Evolutionary conservation across 1,140 invertebrate genomes (phyloP), one percentile per base, ranked within the genome.

Genomic region (Drosophila carrolli): DNA sequence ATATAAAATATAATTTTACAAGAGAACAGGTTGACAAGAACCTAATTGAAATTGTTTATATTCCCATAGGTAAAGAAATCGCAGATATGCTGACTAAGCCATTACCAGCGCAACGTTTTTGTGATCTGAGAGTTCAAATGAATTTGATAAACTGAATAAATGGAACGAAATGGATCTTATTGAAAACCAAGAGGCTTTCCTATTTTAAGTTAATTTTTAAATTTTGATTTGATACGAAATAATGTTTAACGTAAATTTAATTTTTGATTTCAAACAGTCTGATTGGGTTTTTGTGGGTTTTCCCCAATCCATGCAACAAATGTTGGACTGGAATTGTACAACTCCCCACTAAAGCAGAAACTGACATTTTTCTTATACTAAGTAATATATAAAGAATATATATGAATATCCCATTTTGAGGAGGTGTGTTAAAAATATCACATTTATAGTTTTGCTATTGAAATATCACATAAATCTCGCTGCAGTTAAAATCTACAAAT

Each of bases 251-350:
- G 14, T 44, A 44, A 44, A 19, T 44, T 44, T 44, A 16, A 19
- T 9, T 44, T 44, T 43, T 14, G 8, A n/a, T 5, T 13, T 40
- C 7, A 16, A 14, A 19, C 41, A 16, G 41, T 16, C 8, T 44
- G 41, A 4, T 16, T 44, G 14, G 41, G 41, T 44, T 44, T 44
- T 44, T 44, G 41, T 44, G 41, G 41, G 41, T 19, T 44, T 44
- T 44, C 41, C 14, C 14, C 9, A 44, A 44, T 16, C 14, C 41
- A 2, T 16, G 41, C 14, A 44, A 44, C 14, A 44, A 9, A 44
- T 44, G 41, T 44, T 44, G 41, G 41, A 44, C 41, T 16, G 41
- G n/a, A 43, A 43, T 43, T 14, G 40, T 43, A 43, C 40, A 14
- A 43, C 40, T 14, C 40, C n/a, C n/a, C 19, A 43, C 40, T 43